Evolutionary conservation across 2,888 invertebrate species (phyloP).

Genomic region (Dasysyrphus tricinctus): DNA sequence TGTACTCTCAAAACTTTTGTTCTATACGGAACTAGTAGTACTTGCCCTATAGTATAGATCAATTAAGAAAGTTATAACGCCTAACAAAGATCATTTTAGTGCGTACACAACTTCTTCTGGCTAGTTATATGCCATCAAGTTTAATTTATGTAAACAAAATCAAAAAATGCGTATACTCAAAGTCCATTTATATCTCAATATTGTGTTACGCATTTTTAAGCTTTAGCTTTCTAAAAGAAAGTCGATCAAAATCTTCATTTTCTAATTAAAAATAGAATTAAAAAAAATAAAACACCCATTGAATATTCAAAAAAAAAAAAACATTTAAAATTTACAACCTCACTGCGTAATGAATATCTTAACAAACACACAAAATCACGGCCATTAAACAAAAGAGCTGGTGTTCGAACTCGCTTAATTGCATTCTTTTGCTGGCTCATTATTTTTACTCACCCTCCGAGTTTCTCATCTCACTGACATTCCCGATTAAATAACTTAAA

Average conservation of each 20-base stretch:
- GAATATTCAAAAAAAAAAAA: background rate
- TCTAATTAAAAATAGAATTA: conserved; percentile 4
- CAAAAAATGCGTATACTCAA: no score
- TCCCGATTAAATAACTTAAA: conserved; percentile 16
- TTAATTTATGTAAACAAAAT: no score
- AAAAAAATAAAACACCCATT: background rate
- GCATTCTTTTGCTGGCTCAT: conserved; percentile 1
- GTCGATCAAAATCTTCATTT: conserved; percentile 18
- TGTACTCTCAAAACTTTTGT: no score
- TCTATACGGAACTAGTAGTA: no score
- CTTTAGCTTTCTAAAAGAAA: conserved; percentile 17
- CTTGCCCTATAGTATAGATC: no score
- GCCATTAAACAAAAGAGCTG: conserved; percentile 30
- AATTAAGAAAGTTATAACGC: no score
- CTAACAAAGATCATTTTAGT: no score
- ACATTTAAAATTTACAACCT: conserved; percentile 2
- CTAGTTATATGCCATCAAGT: no score
- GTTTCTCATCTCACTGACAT: background rate
- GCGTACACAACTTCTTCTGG: no score
- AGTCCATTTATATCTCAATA: background rate
- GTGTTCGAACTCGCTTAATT: conserved; percentile 17
- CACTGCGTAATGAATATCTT: background rate
- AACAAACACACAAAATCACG: conserved; percentile 1
- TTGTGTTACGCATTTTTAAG: conserved; percentile 11
- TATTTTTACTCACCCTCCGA: background rate